phyloP scores from a whole-genome alignment of 2,888 invertebrate species.

The Tachina fera region DNA sequence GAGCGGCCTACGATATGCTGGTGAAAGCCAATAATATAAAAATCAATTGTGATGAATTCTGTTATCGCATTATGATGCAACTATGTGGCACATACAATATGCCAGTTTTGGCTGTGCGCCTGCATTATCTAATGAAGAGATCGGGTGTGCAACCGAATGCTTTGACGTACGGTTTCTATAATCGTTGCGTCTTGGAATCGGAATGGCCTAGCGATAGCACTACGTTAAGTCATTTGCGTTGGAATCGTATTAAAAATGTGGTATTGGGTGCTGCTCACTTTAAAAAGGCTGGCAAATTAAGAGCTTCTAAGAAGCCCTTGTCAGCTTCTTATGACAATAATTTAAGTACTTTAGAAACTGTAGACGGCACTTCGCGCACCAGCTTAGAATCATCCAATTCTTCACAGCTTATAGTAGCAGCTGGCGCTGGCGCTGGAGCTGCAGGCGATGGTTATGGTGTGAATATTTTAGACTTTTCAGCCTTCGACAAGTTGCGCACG shows the following conservation, averaged over 20 bases:
- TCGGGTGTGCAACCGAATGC: constrained; percentile 98
- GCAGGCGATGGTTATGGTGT: constrained; percentile 73
- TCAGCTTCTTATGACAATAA: constrained; percentile 82
- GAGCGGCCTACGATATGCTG: constrained; percentile 93
- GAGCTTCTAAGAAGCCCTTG: constrained; percentile 84
- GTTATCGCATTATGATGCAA: constrained; percentile 99
- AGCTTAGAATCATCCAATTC: constrained; percentile 82
- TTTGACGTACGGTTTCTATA: constrained; percentile 95
- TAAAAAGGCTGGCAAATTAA: constrained; percentile 89
- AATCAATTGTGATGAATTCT: constrained; percentile 97
- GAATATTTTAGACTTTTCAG: constrained; percentile 83
- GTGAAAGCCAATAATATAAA: constrained; percentile 93
- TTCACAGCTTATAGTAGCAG: constrained; percentile 60
- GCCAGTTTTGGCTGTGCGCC: constrained; percentile 96
- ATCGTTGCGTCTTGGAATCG: constrained; percentile 94
- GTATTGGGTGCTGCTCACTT: constrained; percentile 95
- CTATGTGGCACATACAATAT: constrained; percentile 97
- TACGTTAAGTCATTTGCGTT: constrained; percentile 90
- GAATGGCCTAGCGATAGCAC: constrained; percentile 95
- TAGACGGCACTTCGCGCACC: constrained; percentile 82
- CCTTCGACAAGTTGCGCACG: constrained; percentile 85
- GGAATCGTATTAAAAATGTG: constrained; percentile 97
- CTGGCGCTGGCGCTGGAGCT: constrained; percentile 71
- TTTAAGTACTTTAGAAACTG: constrained; percentile 81
- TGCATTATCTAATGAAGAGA: constrained; percentile 95